These are phyloP conservation scores for Himalopsyche kuldschensis DNA, from an alignment of 2,888 invertebrate species.

Conservation along the genomic window DNA sequence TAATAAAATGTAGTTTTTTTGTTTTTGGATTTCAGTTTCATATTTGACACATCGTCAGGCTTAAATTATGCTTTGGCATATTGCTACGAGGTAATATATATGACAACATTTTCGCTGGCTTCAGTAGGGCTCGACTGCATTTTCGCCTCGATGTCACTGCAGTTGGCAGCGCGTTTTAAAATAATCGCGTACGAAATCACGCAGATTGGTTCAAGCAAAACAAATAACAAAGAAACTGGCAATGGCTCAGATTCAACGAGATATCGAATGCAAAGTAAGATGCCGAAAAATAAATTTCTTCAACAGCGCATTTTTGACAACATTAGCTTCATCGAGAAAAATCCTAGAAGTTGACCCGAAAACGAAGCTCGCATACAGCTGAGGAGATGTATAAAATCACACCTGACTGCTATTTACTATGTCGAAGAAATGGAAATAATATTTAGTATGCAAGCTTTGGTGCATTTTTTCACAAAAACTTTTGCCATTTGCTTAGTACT, in stretches of 20 bases:
- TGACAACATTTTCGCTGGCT: background rate
- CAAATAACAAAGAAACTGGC: background rate
- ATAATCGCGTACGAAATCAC: background rate
- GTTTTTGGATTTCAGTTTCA: background rate
- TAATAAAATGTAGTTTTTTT: background rate
- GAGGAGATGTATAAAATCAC: background rate
- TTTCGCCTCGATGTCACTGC: background rate
- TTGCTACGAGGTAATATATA: background rate
- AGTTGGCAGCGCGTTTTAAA: background rate
- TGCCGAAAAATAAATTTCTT: background rate
- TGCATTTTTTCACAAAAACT: background rate
- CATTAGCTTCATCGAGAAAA: background rate
- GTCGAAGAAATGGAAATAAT: background rate
- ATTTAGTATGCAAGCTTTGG: background rate
- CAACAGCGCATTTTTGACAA: background rate
- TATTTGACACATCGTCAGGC: background rate
- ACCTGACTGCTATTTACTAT: background rate
- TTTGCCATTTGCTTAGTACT: background rate
- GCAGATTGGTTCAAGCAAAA: background rate
- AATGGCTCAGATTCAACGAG: background rate
- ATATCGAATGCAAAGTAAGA: background rate
- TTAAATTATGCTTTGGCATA: background rate
- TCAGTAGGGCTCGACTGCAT: background rate
- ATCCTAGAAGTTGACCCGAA: background rate
- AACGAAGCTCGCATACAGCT: background rate